Evolutionary conservation across 1,140 invertebrate species (phyloP).

Genomic region (Homalodisca vitripennis): DNA sequence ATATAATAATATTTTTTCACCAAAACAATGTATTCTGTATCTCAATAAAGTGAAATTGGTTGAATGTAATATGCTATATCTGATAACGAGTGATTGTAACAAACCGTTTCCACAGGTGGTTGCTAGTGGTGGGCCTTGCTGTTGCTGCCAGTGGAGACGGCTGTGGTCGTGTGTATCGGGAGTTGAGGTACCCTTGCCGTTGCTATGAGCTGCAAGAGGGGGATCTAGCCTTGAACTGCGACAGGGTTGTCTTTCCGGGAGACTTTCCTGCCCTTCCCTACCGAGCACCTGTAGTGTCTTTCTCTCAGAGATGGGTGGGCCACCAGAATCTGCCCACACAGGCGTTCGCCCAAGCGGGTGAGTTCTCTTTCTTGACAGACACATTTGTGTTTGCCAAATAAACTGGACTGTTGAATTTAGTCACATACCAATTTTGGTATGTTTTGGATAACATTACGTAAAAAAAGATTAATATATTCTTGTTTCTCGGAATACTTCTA

Average conservation of each 20-base stretch:
- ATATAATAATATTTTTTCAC: too few species aligned
- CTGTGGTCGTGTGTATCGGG: conserved; percentile 37
- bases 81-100: too few species aligned
- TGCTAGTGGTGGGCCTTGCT: background rate
- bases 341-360: conserved; percentile 50
- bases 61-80: too few species aligned
- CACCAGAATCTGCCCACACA: conserved; percentile 76
- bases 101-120: background rate
- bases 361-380: too few species aligned
- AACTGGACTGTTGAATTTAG: too few species aligned
- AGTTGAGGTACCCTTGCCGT: conserved; percentile 39
- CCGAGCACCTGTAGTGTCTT: conserved; percentile 70
- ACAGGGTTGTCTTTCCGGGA: conserved; percentile 73
- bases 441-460: too few species aligned
- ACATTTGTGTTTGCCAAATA: too few species aligned
- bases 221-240: conserved; percentile 67
- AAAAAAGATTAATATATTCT: too few species aligned
- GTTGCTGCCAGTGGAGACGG: background rate
- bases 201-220: conserved; percentile 33
- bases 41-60: too few species aligned
- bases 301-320: conserved; percentile 73
- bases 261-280: conserved; percentile 72
- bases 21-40: too few species aligned
- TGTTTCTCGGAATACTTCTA: too few species aligned
- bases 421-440: too few species aligned